These are phyloP conservation scores for Sebastes minor DNA, from an alignment of 2,797 vertebrate genomes.

Conservation along the genomic window DNA sequence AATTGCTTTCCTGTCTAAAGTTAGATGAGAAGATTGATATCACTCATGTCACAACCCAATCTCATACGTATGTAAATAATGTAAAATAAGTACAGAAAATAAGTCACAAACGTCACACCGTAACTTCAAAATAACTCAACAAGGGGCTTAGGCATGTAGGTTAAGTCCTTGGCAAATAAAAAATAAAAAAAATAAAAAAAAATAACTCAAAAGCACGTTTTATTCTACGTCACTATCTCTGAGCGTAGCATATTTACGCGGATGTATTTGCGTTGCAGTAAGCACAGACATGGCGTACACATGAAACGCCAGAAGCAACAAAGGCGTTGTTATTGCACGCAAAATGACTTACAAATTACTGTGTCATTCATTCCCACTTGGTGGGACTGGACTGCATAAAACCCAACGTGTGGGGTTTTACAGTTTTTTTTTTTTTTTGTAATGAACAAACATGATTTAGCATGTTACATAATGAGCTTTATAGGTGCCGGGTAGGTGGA, in stretches of 20 bases:
- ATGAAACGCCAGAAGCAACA: accelerated
- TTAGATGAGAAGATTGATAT: background rate
- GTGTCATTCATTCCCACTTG: accelerated
- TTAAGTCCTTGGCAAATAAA: no score
- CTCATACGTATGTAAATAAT: background rate
- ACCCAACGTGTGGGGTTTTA: background rate
- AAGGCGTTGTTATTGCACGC: no score
- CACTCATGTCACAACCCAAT: no score
- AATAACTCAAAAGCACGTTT: no score
- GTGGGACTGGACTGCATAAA: background rate
- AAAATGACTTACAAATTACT: accelerated
- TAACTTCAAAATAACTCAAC: no score
- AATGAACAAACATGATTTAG: background rate
- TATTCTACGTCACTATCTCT: no score
- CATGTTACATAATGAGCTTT: background rate
- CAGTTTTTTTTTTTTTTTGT: background rate
- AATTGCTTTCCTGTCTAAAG: background rate
- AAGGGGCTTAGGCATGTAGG: no score
- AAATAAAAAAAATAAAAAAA: no score
- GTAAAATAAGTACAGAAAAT: background rate
- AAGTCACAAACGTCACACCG: no score
- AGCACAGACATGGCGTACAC: no score
- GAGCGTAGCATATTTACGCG: no score
- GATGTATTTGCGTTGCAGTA: no score
- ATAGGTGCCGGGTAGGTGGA: background rate